These are phyloP conservation scores for Brachycybe producta DNA, from an alignment of 2,888 invertebrate species.

Conservation along the genomic window DNA sequence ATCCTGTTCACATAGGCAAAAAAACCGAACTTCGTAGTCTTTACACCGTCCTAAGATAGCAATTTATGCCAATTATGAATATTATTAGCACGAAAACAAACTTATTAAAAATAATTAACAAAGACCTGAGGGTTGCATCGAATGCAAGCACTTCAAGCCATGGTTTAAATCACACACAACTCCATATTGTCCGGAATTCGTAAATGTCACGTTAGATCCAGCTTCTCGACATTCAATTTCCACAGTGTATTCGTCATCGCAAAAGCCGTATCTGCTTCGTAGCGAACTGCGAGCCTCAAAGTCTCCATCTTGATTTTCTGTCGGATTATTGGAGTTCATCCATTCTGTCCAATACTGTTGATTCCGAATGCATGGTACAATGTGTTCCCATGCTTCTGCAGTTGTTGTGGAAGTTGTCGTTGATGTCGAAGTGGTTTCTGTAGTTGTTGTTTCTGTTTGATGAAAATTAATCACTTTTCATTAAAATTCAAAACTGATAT, in stretches of 20 bases:
- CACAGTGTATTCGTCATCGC: conserved; percentile 24
- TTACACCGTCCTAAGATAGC: conserved; percentile 22
- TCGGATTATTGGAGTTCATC: conserved; percentile 27
- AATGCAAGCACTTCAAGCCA: conserved; percentile 21
- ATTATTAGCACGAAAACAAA: background rate
- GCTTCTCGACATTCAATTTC: conserved; percentile 31
- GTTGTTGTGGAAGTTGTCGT: conserved; percentile 4
- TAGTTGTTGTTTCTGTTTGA: conserved; percentile 7
- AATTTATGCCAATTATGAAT: background rate
- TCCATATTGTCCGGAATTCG: conserved; percentile 27
- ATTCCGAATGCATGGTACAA: conserved; percentile 18
- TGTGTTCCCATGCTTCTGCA: background rate
- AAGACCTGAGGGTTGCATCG: conserved; percentile 11
- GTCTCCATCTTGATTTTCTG: conserved; percentile 22
- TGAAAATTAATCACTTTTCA: background rate
- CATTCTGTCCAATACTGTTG: conserved; percentile 26
- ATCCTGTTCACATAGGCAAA: conserved; percentile 23
- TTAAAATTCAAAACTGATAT: background rate
- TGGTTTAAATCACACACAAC: conserved; percentile 20
- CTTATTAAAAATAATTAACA: background rate
- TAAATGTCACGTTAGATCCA: conserved; percentile 24
- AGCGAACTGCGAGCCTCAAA: conserved; percentile 22
- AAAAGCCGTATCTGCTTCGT: conserved; percentile 23
- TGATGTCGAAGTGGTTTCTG: conserved; percentile 14
- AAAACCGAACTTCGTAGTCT: conserved; percentile 28